Evolutionary conservation across 2,113 vertebrate species (phyloP), one percentile per base, ranked within the genome.

Genomic region (Podarcis raffonei): DNA sequence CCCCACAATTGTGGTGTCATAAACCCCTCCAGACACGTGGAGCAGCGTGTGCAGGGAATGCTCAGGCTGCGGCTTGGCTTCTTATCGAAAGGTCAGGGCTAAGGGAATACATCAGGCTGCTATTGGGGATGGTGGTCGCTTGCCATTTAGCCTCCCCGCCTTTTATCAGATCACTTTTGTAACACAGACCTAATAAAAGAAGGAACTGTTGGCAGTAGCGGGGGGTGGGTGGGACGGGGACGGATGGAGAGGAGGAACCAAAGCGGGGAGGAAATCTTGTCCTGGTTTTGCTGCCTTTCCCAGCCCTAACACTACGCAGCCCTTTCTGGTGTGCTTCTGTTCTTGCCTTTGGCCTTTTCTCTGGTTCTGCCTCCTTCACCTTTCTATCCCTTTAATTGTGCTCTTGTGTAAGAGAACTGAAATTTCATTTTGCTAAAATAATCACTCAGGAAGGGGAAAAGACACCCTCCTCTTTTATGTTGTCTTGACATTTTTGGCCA

Each of bases 61-160:
- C 96, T 93, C 94, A 95, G 95, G 94, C 96, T 96, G 96, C 91
- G 85, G 88, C 80, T 57, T 0, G 93, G 96, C 97, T 96, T 95
- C 79, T 92, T 95, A 96, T 96, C 93, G 93, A 95, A 96, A 96
- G 96, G 96, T 95, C 96, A 96, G 94, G 96, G 94, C 95, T 95
- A 92, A 92, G 94, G 96, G 97, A 95, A 96, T 95, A 94, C 93
- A 94, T 95, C 94, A 94, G 95, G 95, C 94, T 91, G 94, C 87
- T 94, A 93, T 96, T 95, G 96, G 96, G 96, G 95, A 94, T 62
- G 78, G 96, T 95, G 96, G 95, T 95, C 89, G 91, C 92, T 94
- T 93, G 93, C 94, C 95, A 94, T 96, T 96, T 96, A 96, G 94
- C 96, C 96, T 95, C 87, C 76, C 94, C 94, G 69, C 92, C 74